Evolutionary conservation across 1,140 invertebrate species (phyloP), one percentile per base, ranked within the genome.

Genomic region (Helicoverpa zea): DNA sequence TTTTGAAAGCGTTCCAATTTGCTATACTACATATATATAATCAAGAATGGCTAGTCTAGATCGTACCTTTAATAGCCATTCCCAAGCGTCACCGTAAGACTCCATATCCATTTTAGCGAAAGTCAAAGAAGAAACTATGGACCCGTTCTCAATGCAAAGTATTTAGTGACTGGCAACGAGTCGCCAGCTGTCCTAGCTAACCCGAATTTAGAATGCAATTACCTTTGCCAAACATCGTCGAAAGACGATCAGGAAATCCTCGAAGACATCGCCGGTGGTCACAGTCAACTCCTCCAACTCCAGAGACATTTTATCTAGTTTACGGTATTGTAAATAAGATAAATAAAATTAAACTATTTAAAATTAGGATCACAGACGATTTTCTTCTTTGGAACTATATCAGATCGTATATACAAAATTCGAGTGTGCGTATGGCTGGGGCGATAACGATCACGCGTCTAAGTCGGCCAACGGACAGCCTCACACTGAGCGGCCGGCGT

Each of bases 181-280:
- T 72, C 70, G 30, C 75, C 18, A 64, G 77, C 77, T 80, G 75
- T 81, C 83, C 75, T 82, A 81, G 79, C 85, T 87, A 89, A 88
- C 82, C 83, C 87, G 82, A 90, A 93, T 91, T 89, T 91, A 94
- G 90, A 94, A 86, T 89, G 84, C 88, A 89, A 87, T 93, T 95
- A 96, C 96, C 96, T 95, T 95, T 91, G 93, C 93, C 93, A 96
- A 95, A 90, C 96, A 95, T 84, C 96, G 94, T 70, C 95, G 95
- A 84, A 95, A 95, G 84, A 96, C 90, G 86, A 96, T 91, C 79
- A 96, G 91, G 89, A 96, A 96, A 90, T 97, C 96, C 88, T 96
- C 96, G 91, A 97, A 95, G 87, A 96, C 95, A 89, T 96, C 96
- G 78, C 96, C 96, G 54, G 93, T 92, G 59, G 87, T 84, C 58